A percentile compares a stretch with the other conserved stretches of the same genome.
Conservation (phyloP, 2,113 vertebrate genomes). For the Bungarus multicinctus region DNA sequence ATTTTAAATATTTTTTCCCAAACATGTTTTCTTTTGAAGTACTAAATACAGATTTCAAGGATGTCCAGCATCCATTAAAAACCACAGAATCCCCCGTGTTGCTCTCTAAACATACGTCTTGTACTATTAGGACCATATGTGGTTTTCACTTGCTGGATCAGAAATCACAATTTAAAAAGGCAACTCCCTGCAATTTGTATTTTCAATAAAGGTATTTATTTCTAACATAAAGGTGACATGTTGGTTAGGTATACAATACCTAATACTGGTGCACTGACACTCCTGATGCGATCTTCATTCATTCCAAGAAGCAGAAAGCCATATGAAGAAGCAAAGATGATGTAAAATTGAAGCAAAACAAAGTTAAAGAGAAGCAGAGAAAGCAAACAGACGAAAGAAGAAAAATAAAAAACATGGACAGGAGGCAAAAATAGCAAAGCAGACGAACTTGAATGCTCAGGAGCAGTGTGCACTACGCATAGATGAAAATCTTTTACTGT, state of each 20-base stretch:
- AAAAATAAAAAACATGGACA: slow-evolving; percentile 53
- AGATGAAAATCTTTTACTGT: not conserved
- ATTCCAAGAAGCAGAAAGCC: slow-evolving; percentile 78
- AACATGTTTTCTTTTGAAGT: not conserved
- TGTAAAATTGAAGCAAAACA: slow-evolving; percentile 75
- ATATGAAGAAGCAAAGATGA: slow-evolving; percentile 72
- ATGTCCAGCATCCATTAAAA: not conserved
- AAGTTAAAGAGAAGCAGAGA: slow-evolving; percentile 69
- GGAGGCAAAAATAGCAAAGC: slow-evolving; percentile 39
- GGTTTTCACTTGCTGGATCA: slow-evolving; percentile 19
- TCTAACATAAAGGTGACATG: slow-evolving; percentile 38
- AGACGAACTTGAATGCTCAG: not conserved
- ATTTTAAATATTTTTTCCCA: not conserved
- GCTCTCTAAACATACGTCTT: not conserved
- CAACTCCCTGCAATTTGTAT: not conserved
- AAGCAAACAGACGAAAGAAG: slow-evolving; percentile 67
- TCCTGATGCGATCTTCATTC: slow-evolving; percentile 89
- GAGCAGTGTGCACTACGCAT: not conserved
- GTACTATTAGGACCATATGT: not conserved
- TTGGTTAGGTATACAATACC: slow-evolving; percentile 84
- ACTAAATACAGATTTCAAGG: not conserved
- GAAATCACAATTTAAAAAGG: not conserved
- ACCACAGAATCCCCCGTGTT: not conserved
- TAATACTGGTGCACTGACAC: slow-evolving; percentile 93
- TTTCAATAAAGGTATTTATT: not conserved